Conservation (phyloP, 2,113 vertebrate species). For the Cryptomyrus ogoouensis region DNA sequence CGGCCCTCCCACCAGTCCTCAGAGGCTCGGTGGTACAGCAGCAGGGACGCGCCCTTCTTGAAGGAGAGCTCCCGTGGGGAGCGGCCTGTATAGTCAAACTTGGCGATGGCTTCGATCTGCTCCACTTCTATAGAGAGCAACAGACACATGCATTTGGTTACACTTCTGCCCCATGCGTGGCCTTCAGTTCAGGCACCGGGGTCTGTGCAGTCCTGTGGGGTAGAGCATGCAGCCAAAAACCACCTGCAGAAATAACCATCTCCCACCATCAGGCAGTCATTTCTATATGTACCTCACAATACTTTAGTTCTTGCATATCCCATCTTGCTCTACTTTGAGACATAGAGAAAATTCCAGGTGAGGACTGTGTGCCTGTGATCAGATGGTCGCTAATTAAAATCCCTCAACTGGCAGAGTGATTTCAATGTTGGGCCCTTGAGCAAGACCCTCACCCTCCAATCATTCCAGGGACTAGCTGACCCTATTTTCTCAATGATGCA, state of each 20-base stretch:
- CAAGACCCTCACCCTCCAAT: background rate
- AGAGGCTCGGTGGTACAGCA: conserved; percentile 88
- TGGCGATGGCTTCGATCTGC: conserved; percentile 98
- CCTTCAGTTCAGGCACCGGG: background rate
- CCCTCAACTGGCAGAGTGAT: background rate
- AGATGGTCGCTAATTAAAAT: background rate
- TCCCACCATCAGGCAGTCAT: background rate
- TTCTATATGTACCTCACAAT: background rate
- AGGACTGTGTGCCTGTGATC: background rate
- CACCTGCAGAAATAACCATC: background rate
- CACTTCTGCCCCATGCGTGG: conserved; percentile 74
- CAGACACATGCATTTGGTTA: background rate
- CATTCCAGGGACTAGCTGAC: background rate
- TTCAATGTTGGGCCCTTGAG: background rate
- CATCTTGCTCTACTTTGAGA: background rate
- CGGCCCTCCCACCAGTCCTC: conserved; percentile 99
- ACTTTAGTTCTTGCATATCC: background rate
- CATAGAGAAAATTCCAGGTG: background rate
- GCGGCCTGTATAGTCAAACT: conserved; percentile 90
- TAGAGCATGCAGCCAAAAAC: background rate
- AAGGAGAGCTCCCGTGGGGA: conserved; percentile 90
- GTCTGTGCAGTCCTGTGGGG: background rate
- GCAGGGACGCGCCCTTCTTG: conserved; percentile 92
- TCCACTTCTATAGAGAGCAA: conserved; percentile 70
- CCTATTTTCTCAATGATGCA: background rate